Conservation (phyloP, 2,888 invertebrate species). For the Ormia ochracea region DNA sequence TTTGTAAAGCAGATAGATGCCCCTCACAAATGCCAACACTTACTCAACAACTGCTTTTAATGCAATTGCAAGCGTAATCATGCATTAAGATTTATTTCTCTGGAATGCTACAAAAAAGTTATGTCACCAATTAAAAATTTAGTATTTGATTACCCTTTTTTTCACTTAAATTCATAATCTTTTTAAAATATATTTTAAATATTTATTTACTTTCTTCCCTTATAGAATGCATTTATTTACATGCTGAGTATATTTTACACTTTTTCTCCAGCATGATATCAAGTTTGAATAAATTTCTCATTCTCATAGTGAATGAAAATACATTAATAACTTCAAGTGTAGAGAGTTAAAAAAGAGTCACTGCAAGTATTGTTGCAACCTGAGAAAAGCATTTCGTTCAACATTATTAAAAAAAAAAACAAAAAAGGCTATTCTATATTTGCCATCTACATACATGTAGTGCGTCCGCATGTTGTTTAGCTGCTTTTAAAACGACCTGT, state of each 20-base stretch:
- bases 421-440: neutral
- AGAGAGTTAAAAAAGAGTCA: neutral
- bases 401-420: neutral
- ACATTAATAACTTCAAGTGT: neutral
- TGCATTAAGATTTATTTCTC: neutral
- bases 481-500: constrained; percentile 14
- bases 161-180: neutral
- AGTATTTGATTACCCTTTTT: neutral
- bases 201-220: too few relatives aligned
- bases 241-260: neutral
- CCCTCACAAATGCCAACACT: too few relatives aligned
- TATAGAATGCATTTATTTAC: too few relatives aligned
- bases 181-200: too few relatives aligned
- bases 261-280: neutral
- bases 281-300: neutral
- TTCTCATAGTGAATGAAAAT: neutral
- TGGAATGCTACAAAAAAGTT: constrained; percentile 32
- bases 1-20: too few relatives aligned
- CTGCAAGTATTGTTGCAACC: neutral
- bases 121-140: too few relatives aligned
- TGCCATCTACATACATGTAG: neutral
- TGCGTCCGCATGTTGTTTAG: neutral
- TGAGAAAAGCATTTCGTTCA: neutral
- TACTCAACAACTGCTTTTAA: neutral
- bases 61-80: neutral